phyloP scores from a whole-genome alignment of 2,797 vertebrate species.

The Tapirus indicus region DNA sequence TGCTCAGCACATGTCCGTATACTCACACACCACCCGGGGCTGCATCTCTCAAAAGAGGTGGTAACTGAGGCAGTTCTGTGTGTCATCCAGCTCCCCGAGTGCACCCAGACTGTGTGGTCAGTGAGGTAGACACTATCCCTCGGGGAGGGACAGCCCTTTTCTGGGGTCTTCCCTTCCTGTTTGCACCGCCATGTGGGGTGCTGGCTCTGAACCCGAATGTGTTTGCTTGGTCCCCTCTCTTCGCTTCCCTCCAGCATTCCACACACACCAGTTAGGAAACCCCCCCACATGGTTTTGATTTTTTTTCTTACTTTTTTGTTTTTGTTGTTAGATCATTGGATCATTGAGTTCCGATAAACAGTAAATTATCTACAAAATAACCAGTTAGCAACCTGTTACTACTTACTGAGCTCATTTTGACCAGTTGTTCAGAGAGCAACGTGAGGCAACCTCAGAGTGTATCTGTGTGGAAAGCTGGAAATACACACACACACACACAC shows the following conservation, averaged over 20 bases:
- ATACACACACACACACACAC: neutral
- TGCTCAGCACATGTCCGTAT: too few relatives aligned
- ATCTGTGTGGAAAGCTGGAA: neutral
- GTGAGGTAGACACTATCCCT: neutral
- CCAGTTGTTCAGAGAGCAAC: neutral
- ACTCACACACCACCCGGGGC: neutral
- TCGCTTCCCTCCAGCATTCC: neutral
- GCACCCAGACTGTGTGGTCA: neutral
- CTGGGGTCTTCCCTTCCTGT: neutral
- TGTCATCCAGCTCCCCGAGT: neutral
- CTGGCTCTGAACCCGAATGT: neutral
- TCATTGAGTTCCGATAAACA: neutral
- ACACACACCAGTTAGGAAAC: neutral
- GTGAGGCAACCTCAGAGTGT: neutral
- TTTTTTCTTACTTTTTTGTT: neutral
- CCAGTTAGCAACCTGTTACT: neutral
- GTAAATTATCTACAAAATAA: neutral
- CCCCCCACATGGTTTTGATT: neutral
- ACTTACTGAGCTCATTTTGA: neutral
- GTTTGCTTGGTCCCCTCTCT: neutral
- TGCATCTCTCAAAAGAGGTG: neutral
- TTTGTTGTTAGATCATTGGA: neutral
- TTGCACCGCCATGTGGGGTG: rapidly evolving
- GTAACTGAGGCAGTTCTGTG: neutral
- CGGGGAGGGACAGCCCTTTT: rapidly evolving